A percentile compares a stretch with the other conserved stretches of the same genome.
Conservation (phyloP, 2,113 vertebrate species). For the Paradisaea rubra region DNA sequence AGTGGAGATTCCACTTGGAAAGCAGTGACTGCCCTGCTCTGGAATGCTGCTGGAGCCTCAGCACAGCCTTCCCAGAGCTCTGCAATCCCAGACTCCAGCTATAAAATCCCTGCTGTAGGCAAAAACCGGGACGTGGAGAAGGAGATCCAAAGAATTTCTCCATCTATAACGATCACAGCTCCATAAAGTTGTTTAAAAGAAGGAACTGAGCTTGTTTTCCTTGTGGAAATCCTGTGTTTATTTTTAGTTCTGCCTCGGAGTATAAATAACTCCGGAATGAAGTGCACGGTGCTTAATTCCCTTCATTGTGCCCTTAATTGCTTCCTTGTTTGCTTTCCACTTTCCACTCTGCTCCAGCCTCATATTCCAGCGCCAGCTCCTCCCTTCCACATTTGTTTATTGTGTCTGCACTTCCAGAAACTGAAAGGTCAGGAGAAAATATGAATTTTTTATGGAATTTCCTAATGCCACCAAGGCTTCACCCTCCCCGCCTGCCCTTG, state of each 20-base stretch:
- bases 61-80: background rate
- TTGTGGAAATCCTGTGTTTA: conserved; percentile 36
- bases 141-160: background rate
- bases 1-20: background rate
- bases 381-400: conserved; percentile 26
- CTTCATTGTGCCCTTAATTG: conserved; percentile 39
- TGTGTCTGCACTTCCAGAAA: conserved; percentile 43
- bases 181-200: background rate
- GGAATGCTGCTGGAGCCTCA: background rate
- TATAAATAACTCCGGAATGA: conserved; percentile 22
- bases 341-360: conserved; percentile 1
- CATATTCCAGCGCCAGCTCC: conserved; percentile 11
- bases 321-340: conserved; percentile 47
- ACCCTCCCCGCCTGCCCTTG: background rate
- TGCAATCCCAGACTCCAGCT: background rate
- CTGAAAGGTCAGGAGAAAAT: conserved; percentile 41
- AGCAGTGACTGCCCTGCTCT: background rate
- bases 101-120: background rate
- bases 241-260: conserved; percentile 48
- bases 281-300: conserved; percentile 28
- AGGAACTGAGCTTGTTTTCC: conserved; percentile 1
- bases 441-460: conserved; percentile 12
- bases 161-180: background rate
- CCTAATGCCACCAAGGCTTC: background rate
- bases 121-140: background rate